Percentiles rank a stretch among this genome's conserved stretches.
phyloP scores from a whole-genome alignment of 2,797 vertebrate species.

The Argyrosomus regius region DNA sequence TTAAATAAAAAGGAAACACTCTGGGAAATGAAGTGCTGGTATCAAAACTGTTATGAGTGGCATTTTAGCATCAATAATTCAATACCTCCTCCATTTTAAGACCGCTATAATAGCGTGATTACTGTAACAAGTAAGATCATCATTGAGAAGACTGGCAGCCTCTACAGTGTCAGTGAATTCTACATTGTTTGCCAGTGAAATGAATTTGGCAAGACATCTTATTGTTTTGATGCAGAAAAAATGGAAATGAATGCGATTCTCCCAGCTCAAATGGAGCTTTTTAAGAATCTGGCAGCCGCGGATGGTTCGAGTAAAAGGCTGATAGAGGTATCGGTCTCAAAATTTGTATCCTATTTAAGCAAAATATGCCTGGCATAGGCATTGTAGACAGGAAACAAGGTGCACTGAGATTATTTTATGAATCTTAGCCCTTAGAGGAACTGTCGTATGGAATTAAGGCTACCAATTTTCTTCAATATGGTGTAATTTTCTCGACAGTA shows the following conservation, averaged over 20 bases:
- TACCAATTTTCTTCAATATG: constrained; percentile 8
- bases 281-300: constrained; percentile 21
- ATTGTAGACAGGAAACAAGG: constrained; percentile 8
- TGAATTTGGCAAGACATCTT: constrained; percentile 22
- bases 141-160: constrained; percentile 22
- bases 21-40: constrained; percentile 24
- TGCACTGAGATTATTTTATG: constrained; percentile 14
- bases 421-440: constrained; percentile 5
- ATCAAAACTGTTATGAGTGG: constrained; percentile 24
- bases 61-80: constrained; percentile 41
- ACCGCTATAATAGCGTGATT: constrained; percentile 22
- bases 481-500: constrained; percentile 28
- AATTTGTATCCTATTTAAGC: constrained; percentile 9
- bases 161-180: constrained; percentile 16
- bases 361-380: constrained; percentile 17
- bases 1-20: constrained; percentile 30
- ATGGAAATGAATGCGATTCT: constrained; percentile 31
- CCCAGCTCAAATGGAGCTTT: constrained; percentile 29
- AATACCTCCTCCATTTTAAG: constrained; percentile 23
- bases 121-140: constrained; percentile 30
- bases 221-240: constrained; percentile 34
- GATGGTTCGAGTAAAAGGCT: constrained; percentile 23
- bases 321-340: constrained; percentile 17
- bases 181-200: constrained; percentile 26
- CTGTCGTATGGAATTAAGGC: background rate